These are phyloP conservation scores for Mnemiopsis leidyi DNA, from an alignment of 37 sponge, comb jelly and placozoan species.

Conservation along the genomic window DNA sequence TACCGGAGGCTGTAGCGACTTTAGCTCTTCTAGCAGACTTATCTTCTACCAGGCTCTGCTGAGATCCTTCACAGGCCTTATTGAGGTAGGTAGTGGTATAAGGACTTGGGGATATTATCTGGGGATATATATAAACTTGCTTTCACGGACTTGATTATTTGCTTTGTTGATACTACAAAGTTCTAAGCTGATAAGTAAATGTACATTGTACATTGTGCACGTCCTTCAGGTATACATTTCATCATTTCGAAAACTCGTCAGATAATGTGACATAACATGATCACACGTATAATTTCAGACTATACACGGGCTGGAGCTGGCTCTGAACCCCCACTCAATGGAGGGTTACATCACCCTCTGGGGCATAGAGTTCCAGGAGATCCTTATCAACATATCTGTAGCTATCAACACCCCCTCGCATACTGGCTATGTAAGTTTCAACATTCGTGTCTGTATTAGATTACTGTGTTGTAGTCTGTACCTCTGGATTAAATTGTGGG, in stretches of 20 bases:
- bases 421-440: not conserved
- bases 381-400: not conserved
- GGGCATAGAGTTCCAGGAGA: conserved; percentile 32
- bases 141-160: too few species aligned
- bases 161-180: too few species aligned
- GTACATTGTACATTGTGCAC: too few species aligned
- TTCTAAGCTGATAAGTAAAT: too few species aligned
- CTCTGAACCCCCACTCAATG: conserved; percentile 62
- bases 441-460: too few species aligned
- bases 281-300: conserved; percentile 4
- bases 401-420: conserved; percentile 35
- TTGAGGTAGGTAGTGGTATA: not conserved
- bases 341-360: conserved; percentile 40
- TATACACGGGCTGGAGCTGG: conserved; percentile 53
- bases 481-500: too few species aligned
- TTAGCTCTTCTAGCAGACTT: not conserved
- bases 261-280: too few species aligned
- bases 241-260: too few species aligned
- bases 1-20: not conserved
- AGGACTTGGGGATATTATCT: too few species aligned
- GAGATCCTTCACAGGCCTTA: conserved; percentile 11
- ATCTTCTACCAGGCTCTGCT: conserved; percentile 5
- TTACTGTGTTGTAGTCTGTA: too few species aligned
- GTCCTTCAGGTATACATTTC: too few species aligned
- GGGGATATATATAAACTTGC: too few species aligned